Conservation (phyloP, 2,888 invertebrate genomes). For the Thymelicus sylvestris region DNA sequence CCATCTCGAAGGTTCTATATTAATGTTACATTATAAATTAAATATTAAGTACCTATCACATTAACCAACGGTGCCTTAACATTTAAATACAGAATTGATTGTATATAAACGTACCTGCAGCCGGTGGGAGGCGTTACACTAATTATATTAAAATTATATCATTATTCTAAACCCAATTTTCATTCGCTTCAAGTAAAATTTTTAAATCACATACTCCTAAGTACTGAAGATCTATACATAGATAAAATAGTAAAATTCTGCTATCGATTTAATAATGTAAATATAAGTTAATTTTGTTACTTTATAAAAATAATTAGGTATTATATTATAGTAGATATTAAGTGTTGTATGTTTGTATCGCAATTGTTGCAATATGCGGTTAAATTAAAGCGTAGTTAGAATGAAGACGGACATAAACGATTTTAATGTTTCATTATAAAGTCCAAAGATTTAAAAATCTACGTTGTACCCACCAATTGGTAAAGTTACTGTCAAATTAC, state of each 20-base stretch:
- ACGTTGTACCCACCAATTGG: constrained; percentile 76
- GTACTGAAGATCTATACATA: constrained; percentile 48
- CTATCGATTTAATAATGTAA: constrained; percentile 82
- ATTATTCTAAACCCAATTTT: constrained; percentile 17
- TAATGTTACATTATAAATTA: constrained; percentile 44
- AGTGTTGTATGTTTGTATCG: constrained; percentile 85
- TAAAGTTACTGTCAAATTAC: constrained; percentile 67
- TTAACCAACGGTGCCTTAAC: constrained; percentile 80
- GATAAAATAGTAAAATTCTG: constrained; percentile 80
- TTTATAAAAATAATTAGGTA: constrained; percentile 83
- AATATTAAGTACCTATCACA: constrained; percentile 48
- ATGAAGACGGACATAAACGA: constrained; percentile 74
- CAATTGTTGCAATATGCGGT: constrained; percentile 83
- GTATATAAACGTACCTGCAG: constrained; percentile 11
- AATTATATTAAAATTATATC: constrained; percentile 6
- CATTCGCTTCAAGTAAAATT: constrained; percentile 11
- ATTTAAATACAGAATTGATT: constrained; percentile 30
- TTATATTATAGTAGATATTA: constrained; percentile 81
- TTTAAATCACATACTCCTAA: constrained; percentile 35
- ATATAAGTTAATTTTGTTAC: constrained; percentile 85
- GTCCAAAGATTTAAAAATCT: constrained; percentile 80
- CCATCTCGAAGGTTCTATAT: constrained; percentile 52
- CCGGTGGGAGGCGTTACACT: constrained; percentile 10
- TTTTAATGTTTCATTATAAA: constrained; percentile 63
- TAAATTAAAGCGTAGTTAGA: constrained; percentile 78